Conservation (phyloP, 37 sponge, comb jelly and placozoan genomes). For the Crambe crambe region DNA sequence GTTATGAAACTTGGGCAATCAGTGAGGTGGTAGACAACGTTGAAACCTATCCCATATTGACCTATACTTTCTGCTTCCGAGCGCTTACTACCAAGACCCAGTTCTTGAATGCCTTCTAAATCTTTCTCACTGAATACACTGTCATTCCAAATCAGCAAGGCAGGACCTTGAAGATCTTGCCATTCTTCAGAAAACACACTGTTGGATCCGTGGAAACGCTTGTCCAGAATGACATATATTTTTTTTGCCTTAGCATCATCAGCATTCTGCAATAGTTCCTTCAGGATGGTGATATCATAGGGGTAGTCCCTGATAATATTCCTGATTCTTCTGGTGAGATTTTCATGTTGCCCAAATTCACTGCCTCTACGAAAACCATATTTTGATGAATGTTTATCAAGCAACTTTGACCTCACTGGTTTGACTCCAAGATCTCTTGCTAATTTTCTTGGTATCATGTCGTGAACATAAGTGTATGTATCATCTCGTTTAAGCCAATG, state of each 20-base stretch:
- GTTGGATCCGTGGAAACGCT: conserved; percentile 24
- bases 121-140: too few relatives aligned
- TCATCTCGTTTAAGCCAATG: conserved; percentile 16
- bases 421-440: conserved; percentile 14
- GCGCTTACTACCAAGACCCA: too few relatives aligned
- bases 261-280: too few relatives aligned
- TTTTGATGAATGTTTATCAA: background rate
- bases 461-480: conserved; percentile 19
- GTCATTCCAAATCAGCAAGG: too few relatives aligned
- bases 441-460: conserved; percentile 7
- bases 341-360: too few relatives aligned
- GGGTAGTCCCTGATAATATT: conserved; percentile 53
- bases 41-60: conserved; percentile 86
- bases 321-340: too few relatives aligned
- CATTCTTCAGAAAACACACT: conserved; percentile 19
- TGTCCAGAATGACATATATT: conserved; percentile 71
- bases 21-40: too few relatives aligned
- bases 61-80: conserved; percentile 46
- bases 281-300: conserved; percentile 36
- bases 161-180: conserved; percentile 56
- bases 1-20: conserved; percentile 84
- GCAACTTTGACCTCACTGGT: background rate
- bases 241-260: too few relatives aligned
- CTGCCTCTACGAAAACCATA: conserved; percentile 16
- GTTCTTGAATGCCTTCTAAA: too few relatives aligned